A percentile compares a stretch with the other conserved stretches of the same genome.
Evolutionary conservation across 2,113 vertebrate species (phyloP).

Genomic region (Peromyscus maniculatus): DNA sequence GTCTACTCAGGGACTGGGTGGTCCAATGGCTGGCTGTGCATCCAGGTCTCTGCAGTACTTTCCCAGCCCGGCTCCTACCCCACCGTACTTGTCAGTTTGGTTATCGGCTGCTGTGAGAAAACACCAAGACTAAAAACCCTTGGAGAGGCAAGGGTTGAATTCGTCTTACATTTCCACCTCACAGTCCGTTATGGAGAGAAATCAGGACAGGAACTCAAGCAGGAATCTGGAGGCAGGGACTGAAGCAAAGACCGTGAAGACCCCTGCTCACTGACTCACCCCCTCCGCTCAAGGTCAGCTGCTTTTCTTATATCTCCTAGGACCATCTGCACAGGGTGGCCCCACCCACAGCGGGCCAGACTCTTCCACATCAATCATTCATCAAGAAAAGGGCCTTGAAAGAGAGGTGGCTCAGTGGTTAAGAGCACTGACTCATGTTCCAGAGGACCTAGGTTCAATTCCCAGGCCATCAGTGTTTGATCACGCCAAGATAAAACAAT

Average conservation of each 20-base stretch:
- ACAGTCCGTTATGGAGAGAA: background rate
- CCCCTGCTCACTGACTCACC: background rate
- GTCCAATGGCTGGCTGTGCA: background rate
- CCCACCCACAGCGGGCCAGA: background rate
- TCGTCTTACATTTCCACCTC: background rate
- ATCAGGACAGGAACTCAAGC: background rate
- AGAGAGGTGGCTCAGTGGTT: too few species aligned
- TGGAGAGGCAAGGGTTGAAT: background rate
- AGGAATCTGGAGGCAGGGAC: background rate
- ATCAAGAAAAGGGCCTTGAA: background rate
- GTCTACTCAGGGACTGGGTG: background rate
- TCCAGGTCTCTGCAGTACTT: background rate
- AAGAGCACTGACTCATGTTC: too few species aligned
- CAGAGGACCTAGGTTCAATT: too few species aligned
- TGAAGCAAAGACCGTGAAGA: background rate
- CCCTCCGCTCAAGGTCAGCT: background rate
- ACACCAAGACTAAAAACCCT: background rate
- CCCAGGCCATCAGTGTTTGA: too few species aligned
- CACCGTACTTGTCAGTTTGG: too few species aligned
- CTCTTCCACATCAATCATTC: background rate
- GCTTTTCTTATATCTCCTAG: background rate
- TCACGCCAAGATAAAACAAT: too few species aligned
- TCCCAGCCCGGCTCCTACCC: background rate
- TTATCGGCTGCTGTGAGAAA: background rate
- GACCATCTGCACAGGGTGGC: background rate